Evolutionary conservation across 2,888 invertebrate genomes (phyloP).

Genomic region (Cistogaster globosa): DNA sequence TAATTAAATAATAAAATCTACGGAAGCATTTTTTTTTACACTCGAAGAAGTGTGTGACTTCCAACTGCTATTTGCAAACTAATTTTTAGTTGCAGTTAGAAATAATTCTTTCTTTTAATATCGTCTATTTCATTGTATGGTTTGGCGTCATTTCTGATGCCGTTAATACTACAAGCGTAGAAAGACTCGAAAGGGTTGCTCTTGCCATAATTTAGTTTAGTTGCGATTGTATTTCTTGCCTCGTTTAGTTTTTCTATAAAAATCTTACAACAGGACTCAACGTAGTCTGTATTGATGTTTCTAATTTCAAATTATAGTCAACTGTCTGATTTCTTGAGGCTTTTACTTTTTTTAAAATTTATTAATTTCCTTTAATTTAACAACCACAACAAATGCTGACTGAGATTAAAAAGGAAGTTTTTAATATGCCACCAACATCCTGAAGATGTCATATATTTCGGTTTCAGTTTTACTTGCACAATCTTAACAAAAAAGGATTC

Average conservation of each 20-base stretch:
- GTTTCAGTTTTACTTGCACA: no score
- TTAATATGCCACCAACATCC: no score
- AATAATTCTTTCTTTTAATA: slow-evolving; percentile 39
- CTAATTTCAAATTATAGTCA: slow-evolving; percentile 22
- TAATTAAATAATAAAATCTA: slow-evolving; percentile 26
- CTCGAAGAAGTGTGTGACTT: background rate
- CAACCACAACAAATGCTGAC: slow-evolving; percentile 52
- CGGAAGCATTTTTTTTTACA: background rate
- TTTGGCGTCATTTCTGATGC: slow-evolving; percentile 98
- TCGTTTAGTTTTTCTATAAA: no score
- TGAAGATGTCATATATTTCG: no score
- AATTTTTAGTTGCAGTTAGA: no score
- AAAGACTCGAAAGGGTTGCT: slow-evolving; percentile 98
- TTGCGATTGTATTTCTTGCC: no score
- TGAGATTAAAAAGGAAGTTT: no score
- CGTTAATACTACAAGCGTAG: slow-evolving; percentile 98
- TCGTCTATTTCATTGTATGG: slow-evolving; percentile 83
- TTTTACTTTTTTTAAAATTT: background rate
- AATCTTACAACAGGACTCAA: no score
- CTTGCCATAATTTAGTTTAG: slow-evolving; percentile 87
- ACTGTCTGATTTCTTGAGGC: background rate
- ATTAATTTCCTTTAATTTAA: slow-evolving; percentile 68
- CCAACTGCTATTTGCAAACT: slow-evolving; percentile 2
- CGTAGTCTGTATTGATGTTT: background rate
- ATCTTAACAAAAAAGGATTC: no score